A percentile compares a stretch with the other conserved stretches of the same genome.
phyloP scores from a whole-genome alignment of 2,888 invertebrate species.

The Ectemnius lituratus region DNA sequence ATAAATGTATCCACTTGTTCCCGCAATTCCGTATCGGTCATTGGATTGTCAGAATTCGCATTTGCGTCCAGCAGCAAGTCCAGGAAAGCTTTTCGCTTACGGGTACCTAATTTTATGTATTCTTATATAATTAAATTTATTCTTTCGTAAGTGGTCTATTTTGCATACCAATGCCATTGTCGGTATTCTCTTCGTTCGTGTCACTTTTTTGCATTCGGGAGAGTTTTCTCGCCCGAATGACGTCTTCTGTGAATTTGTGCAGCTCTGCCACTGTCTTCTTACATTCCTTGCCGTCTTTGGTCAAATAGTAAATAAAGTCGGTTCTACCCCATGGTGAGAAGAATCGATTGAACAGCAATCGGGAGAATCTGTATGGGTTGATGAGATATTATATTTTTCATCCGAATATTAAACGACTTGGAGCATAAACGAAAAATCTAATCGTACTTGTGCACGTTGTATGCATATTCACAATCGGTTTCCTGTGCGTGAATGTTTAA shows the following conservation, averaged over 20 bases:
- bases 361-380: neutral
- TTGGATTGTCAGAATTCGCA: slow-evolving; percentile 80
- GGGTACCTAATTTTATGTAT: too few species aligned
- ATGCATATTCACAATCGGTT: neutral
- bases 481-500: neutral
- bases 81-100: neutral
- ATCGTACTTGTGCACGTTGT: neutral
- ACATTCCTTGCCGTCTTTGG: neutral
- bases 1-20: slow-evolving; percentile 88
- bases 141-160: too few species aligned
- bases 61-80: slow-evolving; percentile 80
- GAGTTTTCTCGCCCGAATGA: slow-evolving; percentile 50
- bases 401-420: neutral
- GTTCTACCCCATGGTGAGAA: neutral
- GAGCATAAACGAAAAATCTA: neutral
- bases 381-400: neutral
- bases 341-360: neutral
- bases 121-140: too few species aligned
- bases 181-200: slow-evolving; percentile 77
- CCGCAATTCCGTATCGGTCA: slow-evolving; percentile 82
- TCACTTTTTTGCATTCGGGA: slow-evolving; percentile 50
- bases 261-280: neutral
- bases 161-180: too few species aligned
- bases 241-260: neutral
- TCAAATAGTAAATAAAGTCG: neutral